Evolutionary conservation across 30 jellyfish, hydroid and myxozoan species (phyloP).

Genomic region (Aurelia sp.): DNA sequence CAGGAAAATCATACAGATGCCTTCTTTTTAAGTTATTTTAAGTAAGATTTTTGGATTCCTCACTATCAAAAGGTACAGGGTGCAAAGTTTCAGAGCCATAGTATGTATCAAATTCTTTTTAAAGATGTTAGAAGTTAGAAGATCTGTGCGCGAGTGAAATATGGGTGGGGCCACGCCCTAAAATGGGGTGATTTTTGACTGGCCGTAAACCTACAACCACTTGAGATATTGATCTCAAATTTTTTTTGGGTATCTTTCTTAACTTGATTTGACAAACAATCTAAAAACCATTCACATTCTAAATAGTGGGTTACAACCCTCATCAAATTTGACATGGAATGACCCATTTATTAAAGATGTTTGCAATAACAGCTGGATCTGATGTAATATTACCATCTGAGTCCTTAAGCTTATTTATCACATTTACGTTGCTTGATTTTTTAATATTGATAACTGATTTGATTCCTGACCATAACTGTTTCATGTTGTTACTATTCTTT

Average conservation of each 20-base stretch:
- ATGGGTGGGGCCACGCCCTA: conserved; percentile 37
- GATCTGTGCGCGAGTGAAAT: background rate
- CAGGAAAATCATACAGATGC: background rate
- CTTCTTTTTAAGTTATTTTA: background rate
- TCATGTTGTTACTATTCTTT: no score
- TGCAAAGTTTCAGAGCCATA: background rate
- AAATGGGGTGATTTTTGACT: conserved; percentile 7
- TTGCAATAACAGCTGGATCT: no score
- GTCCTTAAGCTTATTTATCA: no score
- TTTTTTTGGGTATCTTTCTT: background rate
- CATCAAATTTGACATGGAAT: conserved; percentile 8
- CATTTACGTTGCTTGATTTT: no score
- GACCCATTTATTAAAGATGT: no score
- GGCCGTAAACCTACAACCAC: background rate
- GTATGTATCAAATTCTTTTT: background rate
- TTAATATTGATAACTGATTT: no score
- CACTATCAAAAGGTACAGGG: background rate
- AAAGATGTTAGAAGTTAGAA: background rate
- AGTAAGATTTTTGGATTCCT: background rate
- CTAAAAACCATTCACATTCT: background rate
- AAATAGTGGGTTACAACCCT: background rate
- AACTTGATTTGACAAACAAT: background rate
- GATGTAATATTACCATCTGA: no score
- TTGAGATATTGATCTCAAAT: conserved; percentile 5
- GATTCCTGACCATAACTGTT: no score